A percentile compares a stretch with the other conserved stretches of the same genome.
phyloP scores from a whole-genome alignment of 2,113 vertebrate genomes.

The Lates calcarifer region DNA sequence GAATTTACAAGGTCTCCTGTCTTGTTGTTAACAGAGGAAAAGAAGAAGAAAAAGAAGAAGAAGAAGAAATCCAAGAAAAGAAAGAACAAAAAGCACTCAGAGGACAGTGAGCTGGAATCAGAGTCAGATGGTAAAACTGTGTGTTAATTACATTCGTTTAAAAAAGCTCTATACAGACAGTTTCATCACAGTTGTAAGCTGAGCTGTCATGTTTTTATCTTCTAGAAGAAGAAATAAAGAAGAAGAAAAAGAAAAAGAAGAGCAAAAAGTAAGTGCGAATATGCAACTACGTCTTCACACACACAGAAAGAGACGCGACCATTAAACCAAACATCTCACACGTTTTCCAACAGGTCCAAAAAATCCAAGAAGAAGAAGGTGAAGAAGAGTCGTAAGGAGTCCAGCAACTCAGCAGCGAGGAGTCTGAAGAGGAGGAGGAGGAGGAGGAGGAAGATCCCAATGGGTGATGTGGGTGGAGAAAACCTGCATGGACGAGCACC shows the following conservation, averaged over 20 bases:
- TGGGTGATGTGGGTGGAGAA: constrained; percentile 93
- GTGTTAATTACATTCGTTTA: neutral
- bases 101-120: constrained; percentile 88
- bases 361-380: constrained; percentile 93
- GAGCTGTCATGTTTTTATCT: constrained; percentile 37
- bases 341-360: constrained; percentile 84
- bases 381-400: constrained; percentile 91
- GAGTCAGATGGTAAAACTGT: constrained; percentile 87
- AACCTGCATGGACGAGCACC: constrained; percentile 88
- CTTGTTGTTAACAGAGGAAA: constrained; percentile 76
- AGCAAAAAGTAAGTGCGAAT: constrained; percentile 86
- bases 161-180: neutral
- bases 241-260: constrained; percentile 94
- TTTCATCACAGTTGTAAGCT: neutral
- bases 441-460: constrained; percentile 88
- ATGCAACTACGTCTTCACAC: neutral
- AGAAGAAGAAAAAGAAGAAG: constrained; percentile 88
- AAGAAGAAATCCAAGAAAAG: constrained; percentile 90
- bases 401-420: constrained; percentile 91
- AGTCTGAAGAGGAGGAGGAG: constrained; percentile 89
- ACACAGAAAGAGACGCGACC: neutral
- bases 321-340: neutral
- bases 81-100: constrained; percentile 90
- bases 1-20: neutral
- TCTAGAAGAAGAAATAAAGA: constrained; percentile 90